Base-by-base conservation (phyloP, 64 coral and sea anemone genomes). In the Catalaphyllia jardinei region DNA sequence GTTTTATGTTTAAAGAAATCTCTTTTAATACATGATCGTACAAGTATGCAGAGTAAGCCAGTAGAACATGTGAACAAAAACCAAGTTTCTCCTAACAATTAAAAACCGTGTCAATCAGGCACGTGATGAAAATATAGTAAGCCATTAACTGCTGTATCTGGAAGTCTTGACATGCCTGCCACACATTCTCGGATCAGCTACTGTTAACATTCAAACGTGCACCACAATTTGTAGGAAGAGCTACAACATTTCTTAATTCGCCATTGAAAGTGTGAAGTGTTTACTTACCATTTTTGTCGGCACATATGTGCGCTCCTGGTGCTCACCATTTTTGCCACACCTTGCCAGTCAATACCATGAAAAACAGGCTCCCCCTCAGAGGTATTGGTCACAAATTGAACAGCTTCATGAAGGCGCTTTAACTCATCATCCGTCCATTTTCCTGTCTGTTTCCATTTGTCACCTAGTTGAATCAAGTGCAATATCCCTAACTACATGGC, bases 401-500 rank as follows among this genome's bases (percentile, higher is more conserved):
- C 81, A n/a, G 81, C 81, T 71, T 72, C 81, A 7, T 85, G 52
- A 20, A 85, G 63, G 3, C 33, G 38, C 5, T 85, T 49, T 0
- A 71, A 1, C 39, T 85, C 81, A 42, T 85, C 62, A 7, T 83
- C 30, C 46, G 80, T 67, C 80, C 80, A 83, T 7, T 10, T 46
- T 67, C 80, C 80, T 67, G 1, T 22, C 17, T 67, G 60, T 62
- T 17, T 24, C 39, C 20, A 17, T 42, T 19, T n/a, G 1, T 24
- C 63, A 67, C 24, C 65, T 69, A 69, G 25, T 69, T 69, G 10
- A 69, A 69, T 27, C 3, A 25, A 25, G 4, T 65, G 18, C 10
- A n/a, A 69, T 35, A 35, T n/a, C 10, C 25, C 25, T 1, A 24
- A 28, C 6, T 25, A 7, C 62, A 22, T 65, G 62, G 17, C 10